Base-by-base conservation (phyloP, 2,888 invertebrate species). In the Cabera pusaria region DNA sequence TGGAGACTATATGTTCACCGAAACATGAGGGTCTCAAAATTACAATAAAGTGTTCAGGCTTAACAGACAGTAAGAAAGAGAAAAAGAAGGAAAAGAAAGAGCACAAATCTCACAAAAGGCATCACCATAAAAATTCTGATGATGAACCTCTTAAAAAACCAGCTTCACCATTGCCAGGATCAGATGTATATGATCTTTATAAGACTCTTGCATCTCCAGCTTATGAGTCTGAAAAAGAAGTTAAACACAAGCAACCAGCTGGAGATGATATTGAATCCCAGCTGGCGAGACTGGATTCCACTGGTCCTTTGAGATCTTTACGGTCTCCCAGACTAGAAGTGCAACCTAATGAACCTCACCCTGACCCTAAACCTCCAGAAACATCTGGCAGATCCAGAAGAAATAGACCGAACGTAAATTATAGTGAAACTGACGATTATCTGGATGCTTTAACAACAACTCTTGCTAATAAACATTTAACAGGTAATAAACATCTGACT, bases 351-450 rank as follows among this genome's bases (percentile, higher is more conserved):
- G 77, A 82, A 58, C 72, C 66, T 18, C 72, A 67, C 29, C 83
- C 84, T 35, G 86, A 87, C 47, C 84, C 85, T 18, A 87, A 89
- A 56, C 82, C 83, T 6, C 79, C 83, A 58, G 89, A 89, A 58
- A 64, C 58, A 4, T 35, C 62, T 20, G 90, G 90, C 5, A 72
- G 90, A 56, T 76, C 90, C 8, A 72, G 89, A 54, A 74, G 90
- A 47, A 85, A 88, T 56, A 77, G 90, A 44, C 79, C 82, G 37
- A 89, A 87, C 59, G 76, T 90, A 35, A 90, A 90, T 59, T 90
- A 92, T 83, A 78, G 90, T 87, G 80, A 90, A 86, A 82, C 90
- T 81, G 84, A 90, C 84, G 73, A 90, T 77, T 74, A 88, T 74
- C 56, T 91, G 68, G 73, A 90, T 73, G 72, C 72, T 43, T 40